Percentiles rank a stretch among this genome's conserved stretches.
Conservation (phyloP, 2,797 vertebrate species). For the Rhinatrema bivittatum region DNA sequence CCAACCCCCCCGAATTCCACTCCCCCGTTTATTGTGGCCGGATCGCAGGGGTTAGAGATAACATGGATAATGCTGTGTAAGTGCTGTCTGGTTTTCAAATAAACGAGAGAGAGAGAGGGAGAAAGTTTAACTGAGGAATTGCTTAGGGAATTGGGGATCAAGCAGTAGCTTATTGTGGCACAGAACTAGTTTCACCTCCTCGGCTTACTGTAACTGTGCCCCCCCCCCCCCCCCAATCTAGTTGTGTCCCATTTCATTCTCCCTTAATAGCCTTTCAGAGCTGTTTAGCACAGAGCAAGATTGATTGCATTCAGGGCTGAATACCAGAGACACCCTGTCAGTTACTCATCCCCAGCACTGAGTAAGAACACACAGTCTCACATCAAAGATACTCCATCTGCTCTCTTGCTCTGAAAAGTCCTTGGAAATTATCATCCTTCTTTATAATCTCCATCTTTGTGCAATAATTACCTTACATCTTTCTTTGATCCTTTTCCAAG, state of each 20-base stretch:
- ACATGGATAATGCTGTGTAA: too few species aligned
- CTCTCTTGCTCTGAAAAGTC: not conserved
- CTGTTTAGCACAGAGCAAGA: not conserved
- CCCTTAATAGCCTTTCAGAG: not conserved
- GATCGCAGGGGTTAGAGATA: too few species aligned
- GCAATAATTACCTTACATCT: not conserved
- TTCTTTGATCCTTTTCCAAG: not conserved
- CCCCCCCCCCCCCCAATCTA: fast-evolving
- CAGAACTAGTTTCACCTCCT: too few species aligned
- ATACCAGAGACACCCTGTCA: not conserved
- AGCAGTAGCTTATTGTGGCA: too few species aligned
- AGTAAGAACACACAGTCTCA: not conserved
- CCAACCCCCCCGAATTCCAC: too few species aligned
- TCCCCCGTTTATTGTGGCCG: too few species aligned
- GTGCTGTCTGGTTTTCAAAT: too few species aligned
- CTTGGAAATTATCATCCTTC: not conserved
- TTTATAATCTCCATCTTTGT: not conserved
- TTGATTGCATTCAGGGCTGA: not conserved
- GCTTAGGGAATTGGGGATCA: too few species aligned
- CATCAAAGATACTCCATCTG: not conserved
- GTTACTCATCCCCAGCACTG: not conserved
- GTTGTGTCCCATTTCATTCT: not conserved
- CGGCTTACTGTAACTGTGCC: too few species aligned
- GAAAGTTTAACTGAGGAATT: too few species aligned
- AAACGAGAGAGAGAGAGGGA: too few species aligned